Base-by-base conservation (phyloP, 2,888 invertebrate species). In the Drosophila cognata region DNA sequence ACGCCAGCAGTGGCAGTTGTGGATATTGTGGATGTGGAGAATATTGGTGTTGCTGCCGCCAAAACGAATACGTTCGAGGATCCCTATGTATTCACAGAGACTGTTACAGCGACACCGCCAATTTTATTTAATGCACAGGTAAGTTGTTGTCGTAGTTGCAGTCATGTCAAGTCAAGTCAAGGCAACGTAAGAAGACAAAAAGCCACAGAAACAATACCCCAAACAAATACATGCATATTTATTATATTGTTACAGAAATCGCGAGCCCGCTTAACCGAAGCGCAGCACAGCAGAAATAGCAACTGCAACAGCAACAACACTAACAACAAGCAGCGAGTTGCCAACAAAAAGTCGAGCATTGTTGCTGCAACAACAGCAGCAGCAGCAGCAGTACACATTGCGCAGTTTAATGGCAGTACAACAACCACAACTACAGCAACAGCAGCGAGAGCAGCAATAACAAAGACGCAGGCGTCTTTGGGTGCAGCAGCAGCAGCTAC, bases 71-170 rank as follows among this genome's bases (percentile, higher is more conserved):
- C 82, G 71, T 77, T 91, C 81, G 93, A 93, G 90, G 93, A 93
- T 93, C 93, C 93, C 81, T 93, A 93, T 91, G 93, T 92, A 73
- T 93, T 93, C 89, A 93, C 93, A 91, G 93, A 93, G 85, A 91
- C 93, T 79, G 89, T 92, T 88, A 89, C 92, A 90, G 84, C 91
- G 74, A 89, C 93, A 78, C 92, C 93, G 81, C 92, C 92, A 79
- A 88, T 91, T 88, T 82, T 92, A 89, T 93, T 92, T 82, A 93
- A 92, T 89, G 91, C 93, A 83, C 93, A 93, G 91, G 93, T 93
- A 82, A 77, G 57, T 38, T 28, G 56, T 38, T 16, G 25, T 16
- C 16, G 31, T 25, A n/a, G 51, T 16, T 46, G 31, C 31, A n/a
- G 51, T n/a, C 7, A 35, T 60, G 43, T 28, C 56, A 63, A 58